phyloP scores from a whole-genome alignment of 2,113 vertebrate genomes.

The Macquaria ambigua region DNA sequence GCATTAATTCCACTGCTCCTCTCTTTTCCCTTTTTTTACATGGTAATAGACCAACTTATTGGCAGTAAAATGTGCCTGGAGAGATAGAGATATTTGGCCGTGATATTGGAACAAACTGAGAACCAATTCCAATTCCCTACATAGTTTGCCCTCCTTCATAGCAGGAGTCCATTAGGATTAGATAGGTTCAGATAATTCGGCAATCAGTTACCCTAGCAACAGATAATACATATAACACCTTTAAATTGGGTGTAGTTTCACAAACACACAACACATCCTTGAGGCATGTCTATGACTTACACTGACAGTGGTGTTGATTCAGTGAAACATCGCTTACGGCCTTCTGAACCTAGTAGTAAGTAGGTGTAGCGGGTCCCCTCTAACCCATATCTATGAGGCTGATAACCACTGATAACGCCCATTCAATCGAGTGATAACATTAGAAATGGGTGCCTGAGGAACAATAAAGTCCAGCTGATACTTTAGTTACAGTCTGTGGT shows the following conservation, averaged over 20 bases:
- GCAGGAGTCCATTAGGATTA: slow-evolving; percentile 54
- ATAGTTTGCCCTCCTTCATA: slow-evolving; percentile 44
- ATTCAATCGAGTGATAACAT: too few species aligned
- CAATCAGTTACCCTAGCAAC: slow-evolving; percentile 55
- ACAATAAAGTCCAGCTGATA: too few species aligned
- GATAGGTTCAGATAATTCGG: slow-evolving; percentile 41
- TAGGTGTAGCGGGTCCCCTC: too few species aligned
- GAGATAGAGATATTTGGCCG: slow-evolving; percentile 49
- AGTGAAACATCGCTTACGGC: not conserved
- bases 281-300: not conserved
- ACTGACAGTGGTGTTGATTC: slow-evolving; percentile 6
- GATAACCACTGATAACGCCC: too few species aligned
- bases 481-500: too few species aligned
- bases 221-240: not conserved
- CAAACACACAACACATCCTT: slow-evolving; percentile 6
- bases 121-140: slow-evolving; percentile 53
- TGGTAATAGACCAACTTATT: slow-evolving; percentile 26
- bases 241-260: slow-evolving; percentile 29
- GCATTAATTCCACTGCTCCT: slow-evolving; percentile 31
- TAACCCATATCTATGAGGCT: too few species aligned
- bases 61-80: slow-evolving; percentile 43
- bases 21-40: slow-evolving; percentile 12
- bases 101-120: slow-evolving; percentile 48
- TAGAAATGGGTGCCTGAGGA: too few species aligned
- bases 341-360: too few species aligned